phyloP scores from a whole-genome alignment of 2,888 invertebrate genomes.

The Taphrorychus bicolor region DNA sequence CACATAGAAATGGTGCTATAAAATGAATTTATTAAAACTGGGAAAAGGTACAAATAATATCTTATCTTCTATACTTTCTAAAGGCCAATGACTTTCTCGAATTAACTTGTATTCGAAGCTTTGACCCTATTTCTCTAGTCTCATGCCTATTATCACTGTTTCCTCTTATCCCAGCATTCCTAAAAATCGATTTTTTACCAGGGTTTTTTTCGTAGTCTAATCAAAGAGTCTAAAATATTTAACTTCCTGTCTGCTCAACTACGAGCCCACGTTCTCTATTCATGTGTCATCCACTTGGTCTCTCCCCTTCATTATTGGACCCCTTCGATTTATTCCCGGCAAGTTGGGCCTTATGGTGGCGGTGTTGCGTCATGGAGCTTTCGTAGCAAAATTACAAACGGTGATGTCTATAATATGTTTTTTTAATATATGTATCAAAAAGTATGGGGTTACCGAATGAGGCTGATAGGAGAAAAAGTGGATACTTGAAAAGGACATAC shows the following conservation, averaged over 20 bases:
- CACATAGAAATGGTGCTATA: no score
- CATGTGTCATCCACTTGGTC: conserved; percentile 23
- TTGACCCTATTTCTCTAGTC: neutral
- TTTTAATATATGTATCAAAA: no score
- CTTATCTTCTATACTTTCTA: neutral
- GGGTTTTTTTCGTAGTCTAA: neutral
- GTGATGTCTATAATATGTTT: no score
- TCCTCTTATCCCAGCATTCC: neutral
- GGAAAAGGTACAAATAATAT: no score
- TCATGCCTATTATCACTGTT: neutral
- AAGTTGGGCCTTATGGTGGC: conserved; percentile 14
- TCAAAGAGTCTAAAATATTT: neutral
- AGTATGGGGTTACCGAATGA: no score
- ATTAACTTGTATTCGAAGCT: neutral
- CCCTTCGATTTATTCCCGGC: conserved; percentile 19
- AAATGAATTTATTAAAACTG: no score
- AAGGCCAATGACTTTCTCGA: neutral
- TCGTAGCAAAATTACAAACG: no score
- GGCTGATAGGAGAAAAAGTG: no score
- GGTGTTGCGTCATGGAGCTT: neutral
- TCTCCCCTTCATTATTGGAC: conserved; percentile 16
- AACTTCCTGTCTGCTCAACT: conserved; percentile 16
- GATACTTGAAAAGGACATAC: no score
- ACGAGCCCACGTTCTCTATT: conserved; percentile 5
- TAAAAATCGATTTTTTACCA: neutral